Base-by-base conservation (phyloP, 2,113 vertebrate genomes). In the Paradoxurus hermaphroditus region DNA sequence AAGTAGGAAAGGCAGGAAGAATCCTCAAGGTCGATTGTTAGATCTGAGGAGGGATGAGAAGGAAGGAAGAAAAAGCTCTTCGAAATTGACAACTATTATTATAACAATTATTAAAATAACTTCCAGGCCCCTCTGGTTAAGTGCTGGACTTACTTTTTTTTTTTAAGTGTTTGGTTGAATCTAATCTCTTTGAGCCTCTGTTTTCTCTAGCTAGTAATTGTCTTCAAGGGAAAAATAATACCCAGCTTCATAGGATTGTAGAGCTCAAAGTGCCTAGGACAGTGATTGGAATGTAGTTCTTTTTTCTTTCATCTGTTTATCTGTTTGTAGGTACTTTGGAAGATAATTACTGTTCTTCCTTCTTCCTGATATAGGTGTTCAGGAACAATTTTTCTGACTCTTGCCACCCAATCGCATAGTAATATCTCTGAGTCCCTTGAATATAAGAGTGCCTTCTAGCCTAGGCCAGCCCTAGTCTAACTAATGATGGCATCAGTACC, bases 301-400 rank as follows among this genome's bases (percentile, higher is more conserved):
- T 70, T 67, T 44, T 73, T 31, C 14, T 49, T 49, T 39, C 21
- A 44, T 62, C 2, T 51, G 2, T 75, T 82, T 25, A 12, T 86
- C 92, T 86, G 49, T 77, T 79, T 92, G n/a, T 72, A 78, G 44
- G 23, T 86, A 96, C 41, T 90, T 90, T 87, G 41, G 36, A 83
- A 84, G 36, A 83, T 81, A 82, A 59, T 90, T 86, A 39, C 51
- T 93, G 0, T 95, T 93, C 23, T 88, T 88, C 23, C 23, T 79
- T 90, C 25, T 86, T 94, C 68, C 36, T 63, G 31, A 49, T 46
- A n/a, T 73, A 73, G 31, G 7, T 34, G 14, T 92, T 86, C 25
- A 95, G 51, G 27, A 84, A 39, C 4, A 75, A 1, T 62, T 62
- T 94, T 46, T 96, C 51, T 90, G 67, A 92, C n/a, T 91, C 49